Evolutionary conservation across 53 echinoderm and acorn worm species (phyloP).

Genomic region (Stichopus horrens): DNA sequence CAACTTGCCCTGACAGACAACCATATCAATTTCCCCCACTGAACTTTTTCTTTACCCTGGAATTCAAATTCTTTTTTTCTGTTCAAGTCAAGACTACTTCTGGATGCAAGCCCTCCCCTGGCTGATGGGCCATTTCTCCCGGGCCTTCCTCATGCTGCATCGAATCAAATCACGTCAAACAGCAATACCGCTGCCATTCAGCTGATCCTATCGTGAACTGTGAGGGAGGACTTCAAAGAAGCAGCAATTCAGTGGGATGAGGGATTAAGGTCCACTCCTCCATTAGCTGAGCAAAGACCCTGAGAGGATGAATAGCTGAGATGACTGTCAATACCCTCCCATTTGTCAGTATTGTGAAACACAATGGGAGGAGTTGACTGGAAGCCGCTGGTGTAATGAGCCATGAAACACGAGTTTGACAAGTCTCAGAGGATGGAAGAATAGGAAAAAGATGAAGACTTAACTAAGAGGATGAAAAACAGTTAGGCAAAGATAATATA

Average conservation of each 20-base stretch:
- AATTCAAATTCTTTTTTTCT: no score
- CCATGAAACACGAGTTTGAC: constrained; percentile 39
- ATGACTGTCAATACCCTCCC: constrained; percentile 29
- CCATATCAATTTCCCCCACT: no score
- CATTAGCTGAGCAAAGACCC: constrained; percentile 38
- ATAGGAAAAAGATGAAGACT: not conserved
- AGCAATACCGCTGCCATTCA: constrained; percentile 4
- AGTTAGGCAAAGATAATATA: constrained; percentile 27
- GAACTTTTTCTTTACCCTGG: no score
- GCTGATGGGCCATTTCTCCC: not conserved
- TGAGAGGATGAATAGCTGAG: constrained; percentile 7
- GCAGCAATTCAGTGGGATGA: not conserved
- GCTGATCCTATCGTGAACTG: not conserved
- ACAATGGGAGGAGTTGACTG: constrained; percentile 41
- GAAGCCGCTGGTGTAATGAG: constrained; percentile 37
- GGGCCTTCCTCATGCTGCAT: not conserved
- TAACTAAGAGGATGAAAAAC: constrained; percentile 15
- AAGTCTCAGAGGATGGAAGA: constrained; percentile 10
- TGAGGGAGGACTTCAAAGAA: constrained; percentile 12
- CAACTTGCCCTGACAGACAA: no score
- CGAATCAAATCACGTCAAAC: constrained; percentile 2
- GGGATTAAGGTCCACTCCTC: constrained; percentile 23
- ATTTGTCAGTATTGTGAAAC: constrained; percentile 34
- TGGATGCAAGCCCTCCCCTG: no score
- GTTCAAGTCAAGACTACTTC: no score